Percentiles rank a stretch among this genome's conserved stretches.
Conservation (phyloP, 2,888 invertebrate species). For the Drosophila anomelani region DNA sequence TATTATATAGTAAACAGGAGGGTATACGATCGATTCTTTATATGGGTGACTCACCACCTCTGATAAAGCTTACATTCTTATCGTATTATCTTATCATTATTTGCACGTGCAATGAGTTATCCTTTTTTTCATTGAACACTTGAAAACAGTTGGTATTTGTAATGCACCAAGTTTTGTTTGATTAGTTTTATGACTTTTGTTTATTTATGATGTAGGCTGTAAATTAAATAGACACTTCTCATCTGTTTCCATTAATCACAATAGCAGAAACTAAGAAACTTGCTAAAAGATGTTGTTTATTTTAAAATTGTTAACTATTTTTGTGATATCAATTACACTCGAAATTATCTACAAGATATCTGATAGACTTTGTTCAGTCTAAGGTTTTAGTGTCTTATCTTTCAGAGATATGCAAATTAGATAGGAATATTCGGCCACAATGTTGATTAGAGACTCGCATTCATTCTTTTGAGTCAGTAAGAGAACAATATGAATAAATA, state of each 20-base stretch:
- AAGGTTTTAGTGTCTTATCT: background rate
- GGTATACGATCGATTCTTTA: background rate
- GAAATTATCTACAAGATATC: background rate
- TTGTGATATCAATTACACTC: background rate
- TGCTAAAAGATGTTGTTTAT: background rate
- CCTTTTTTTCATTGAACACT: background rate
- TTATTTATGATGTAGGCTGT: no score
- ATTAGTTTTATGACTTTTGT: no score
- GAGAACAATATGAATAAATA: background rate
- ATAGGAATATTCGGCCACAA: background rate
- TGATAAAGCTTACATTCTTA: conserved; percentile 5
- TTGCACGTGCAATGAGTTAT: conserved; percentile 6
- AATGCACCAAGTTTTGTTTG: background rate
- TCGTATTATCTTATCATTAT: conserved; percentile 10
- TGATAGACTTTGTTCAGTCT: no score
- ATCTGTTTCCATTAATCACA: background rate
- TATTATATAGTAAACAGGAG: background rate
- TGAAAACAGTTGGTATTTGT: background rate
- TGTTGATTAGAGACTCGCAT: no score
- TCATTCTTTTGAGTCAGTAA: background rate
- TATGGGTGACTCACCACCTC: conserved; percentile 10
- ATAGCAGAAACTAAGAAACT: no score
- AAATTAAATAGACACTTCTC: no score
- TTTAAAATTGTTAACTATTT: no score
- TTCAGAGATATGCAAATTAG: background rate